Base-by-base conservation (phyloP, 2,797 vertebrate genomes). In the Myiotriccus ornatus region DNA sequence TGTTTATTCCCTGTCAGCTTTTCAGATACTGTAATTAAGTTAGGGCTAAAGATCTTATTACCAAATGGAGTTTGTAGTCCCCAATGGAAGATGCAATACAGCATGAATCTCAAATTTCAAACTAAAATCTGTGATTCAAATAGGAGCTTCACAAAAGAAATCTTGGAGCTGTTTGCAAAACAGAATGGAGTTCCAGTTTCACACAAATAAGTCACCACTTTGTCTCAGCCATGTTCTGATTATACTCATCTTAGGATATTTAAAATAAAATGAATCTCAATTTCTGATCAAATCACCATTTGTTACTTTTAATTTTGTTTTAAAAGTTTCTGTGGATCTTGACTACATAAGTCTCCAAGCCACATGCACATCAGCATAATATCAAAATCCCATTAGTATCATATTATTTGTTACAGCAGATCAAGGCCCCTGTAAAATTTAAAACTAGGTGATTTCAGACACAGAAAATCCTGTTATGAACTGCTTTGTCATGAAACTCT, bases 1-100 rank as follows among this genome's bases (percentile, higher is more conserved):
- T 92, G 53, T 92, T 94, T 96, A 84, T 69, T 85, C 64, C 53
- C 78, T 87, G 87, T 41, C 93, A 93, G 73, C n/a, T 87, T 92
- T 89, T 92, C 64, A 94, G 73, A 65, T 85, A 56, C 37, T 73
- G 18, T 90, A 91, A 90, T 95, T 89, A 91, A 94, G 55, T 87
- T 78, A 83, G 39, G 37, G n/a, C 63, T 83, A 87, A 92, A 91
- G 46, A 80, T 87, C 69, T 89, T 92, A 68, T 56, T 75, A 67
- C 52, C 1, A 7, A 91, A 60, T 53, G 32, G 63, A 85, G 28
- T 73, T 84, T 84, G 32, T 81, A 55, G 69, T 75, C 37, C 41
- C 62, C 27, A 37, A 0, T 30, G 76, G 62, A 88, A 81, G 88
- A 52, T 68, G 43, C 41, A 88, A 52, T 88, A 35, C 34, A 62